Evolutionary conservation across 2,113 vertebrate species (phyloP).

Genomic region (Halichoerus grypus): DNA sequence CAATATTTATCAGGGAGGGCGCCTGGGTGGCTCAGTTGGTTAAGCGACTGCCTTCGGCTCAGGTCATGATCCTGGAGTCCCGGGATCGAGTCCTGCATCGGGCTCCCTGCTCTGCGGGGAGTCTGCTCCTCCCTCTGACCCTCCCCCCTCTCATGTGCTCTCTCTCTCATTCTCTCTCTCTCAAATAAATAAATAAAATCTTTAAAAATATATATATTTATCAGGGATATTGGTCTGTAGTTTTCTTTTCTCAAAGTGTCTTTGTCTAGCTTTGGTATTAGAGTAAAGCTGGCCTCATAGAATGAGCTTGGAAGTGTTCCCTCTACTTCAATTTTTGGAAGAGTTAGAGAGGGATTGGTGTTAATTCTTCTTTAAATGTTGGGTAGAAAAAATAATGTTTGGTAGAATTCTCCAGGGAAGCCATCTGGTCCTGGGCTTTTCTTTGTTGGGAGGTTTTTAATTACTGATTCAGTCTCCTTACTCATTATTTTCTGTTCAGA

Average conservation of each 20-base stretch:
- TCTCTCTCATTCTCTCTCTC: too few relatives aligned
- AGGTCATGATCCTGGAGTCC: too few relatives aligned
- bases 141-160: too few relatives aligned
- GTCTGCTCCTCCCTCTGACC: too few relatives aligned
- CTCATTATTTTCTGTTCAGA: background rate
- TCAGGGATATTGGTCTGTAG: background rate
- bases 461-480: background rate
- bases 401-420: background rate
- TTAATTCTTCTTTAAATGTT: background rate
- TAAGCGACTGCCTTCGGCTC: too few relatives aligned
- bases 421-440: background rate
- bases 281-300: background rate
- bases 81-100: too few relatives aligned
- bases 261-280: background rate
- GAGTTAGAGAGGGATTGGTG: background rate
- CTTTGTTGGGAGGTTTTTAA: background rate
- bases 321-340: background rate
- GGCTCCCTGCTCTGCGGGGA: too few relatives aligned
- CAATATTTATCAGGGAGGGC: background rate
- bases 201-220: too few relatives aligned
- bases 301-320: background rate
- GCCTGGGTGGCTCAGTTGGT: too few relatives aligned
- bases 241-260: background rate
- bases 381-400: background rate
- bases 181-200: too few relatives aligned